These are phyloP conservation scores for Drosophila erecta DNA, from an alignment of 1,140 invertebrate species.

Conservation along the genomic window DNA sequence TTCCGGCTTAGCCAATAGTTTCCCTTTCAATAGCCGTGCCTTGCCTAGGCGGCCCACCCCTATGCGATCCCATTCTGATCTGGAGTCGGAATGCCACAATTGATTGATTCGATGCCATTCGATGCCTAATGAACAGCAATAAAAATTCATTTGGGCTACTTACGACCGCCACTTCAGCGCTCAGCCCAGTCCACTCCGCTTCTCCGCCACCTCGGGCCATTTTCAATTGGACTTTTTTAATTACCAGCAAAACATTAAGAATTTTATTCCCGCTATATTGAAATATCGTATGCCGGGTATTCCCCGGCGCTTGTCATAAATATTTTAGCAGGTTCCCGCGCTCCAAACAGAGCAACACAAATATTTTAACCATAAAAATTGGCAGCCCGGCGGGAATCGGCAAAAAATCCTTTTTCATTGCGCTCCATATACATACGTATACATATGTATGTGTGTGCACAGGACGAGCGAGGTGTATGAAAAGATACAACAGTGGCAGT, in stretches of 20 bases:
- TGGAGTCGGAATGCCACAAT: constrained; percentile 38
- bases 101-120: constrained; percentile 47
- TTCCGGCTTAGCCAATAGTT: constrained; percentile 9
- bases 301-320: constrained; percentile 71
- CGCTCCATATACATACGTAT: not conserved
- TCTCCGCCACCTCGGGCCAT: not conserved
- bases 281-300: constrained; percentile 57
- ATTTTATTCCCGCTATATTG: constrained; percentile 56
- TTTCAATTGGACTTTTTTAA: constrained; percentile 72
- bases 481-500: constrained; percentile 40
- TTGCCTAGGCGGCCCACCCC: constrained; percentile 12
- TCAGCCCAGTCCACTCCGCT: not conserved
- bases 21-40: not conserved
- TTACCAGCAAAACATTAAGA: constrained; percentile 55
- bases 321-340: constrained; percentile 65
- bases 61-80: constrained; percentile 44
- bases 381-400: constrained; percentile 57
- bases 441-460: too few species aligned
- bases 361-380: constrained; percentile 72
- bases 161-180: constrained; percentile 15
- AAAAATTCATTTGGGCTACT: constrained; percentile 57
- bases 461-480: constrained; percentile 18
- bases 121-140: constrained; percentile 53
- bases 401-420: constrained; percentile 75
- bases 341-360: constrained; percentile 43